Percentiles rank a stretch among this genome's conserved stretches.
These are phyloP conservation scores for Xestobium rufovillosum DNA, from an alignment of 2,888 invertebrate genomes.

Conservation along the genomic window DNA sequence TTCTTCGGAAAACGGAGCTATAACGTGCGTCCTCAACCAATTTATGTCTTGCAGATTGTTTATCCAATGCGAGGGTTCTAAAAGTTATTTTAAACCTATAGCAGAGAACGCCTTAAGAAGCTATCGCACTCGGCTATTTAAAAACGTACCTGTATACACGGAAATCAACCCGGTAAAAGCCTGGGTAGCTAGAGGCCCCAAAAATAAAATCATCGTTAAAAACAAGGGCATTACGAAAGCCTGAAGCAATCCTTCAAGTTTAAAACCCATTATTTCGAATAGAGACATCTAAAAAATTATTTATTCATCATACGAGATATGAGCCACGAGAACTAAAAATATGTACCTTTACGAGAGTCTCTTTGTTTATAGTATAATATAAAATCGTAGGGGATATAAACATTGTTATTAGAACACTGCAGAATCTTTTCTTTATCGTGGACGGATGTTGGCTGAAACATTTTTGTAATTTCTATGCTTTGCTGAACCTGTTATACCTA, in stretches of 20 bases:
- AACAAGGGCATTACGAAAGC: conserved; percentile 68
- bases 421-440: conserved; percentile 79
- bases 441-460: conserved; percentile 81
- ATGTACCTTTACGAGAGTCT: conserved; percentile 51
- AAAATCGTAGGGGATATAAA: conserved; percentile 71
- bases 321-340: conserved; percentile 3
- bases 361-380: conserved; percentile 61
- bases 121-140: too few species aligned
- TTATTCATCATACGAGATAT: conserved; percentile 5
- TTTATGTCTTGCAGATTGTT: conserved; percentile 64
- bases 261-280: conserved; percentile 67
- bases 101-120: background rate
- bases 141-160: conserved; percentile 55
- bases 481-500: too few species aligned
- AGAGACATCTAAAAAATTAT: conserved; percentile 52
- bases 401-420: conserved; percentile 78
- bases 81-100: background rate
- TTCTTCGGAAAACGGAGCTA: conserved; percentile 92
- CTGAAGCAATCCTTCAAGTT: conserved; percentile 62
- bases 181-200: conserved; percentile 76
- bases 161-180: conserved; percentile 60
- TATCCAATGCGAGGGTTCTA: conserved; percentile 50
- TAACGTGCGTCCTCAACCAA: conserved; percentile 83
- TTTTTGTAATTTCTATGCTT: too few species aligned
- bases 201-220: conserved; percentile 71